A percentile compares a stretch with the other conserved stretches of the same genome.
Evolutionary conservation across 2,888 invertebrate species (phyloP).

Genomic region (Xestoiulus laeticollis): DNA sequence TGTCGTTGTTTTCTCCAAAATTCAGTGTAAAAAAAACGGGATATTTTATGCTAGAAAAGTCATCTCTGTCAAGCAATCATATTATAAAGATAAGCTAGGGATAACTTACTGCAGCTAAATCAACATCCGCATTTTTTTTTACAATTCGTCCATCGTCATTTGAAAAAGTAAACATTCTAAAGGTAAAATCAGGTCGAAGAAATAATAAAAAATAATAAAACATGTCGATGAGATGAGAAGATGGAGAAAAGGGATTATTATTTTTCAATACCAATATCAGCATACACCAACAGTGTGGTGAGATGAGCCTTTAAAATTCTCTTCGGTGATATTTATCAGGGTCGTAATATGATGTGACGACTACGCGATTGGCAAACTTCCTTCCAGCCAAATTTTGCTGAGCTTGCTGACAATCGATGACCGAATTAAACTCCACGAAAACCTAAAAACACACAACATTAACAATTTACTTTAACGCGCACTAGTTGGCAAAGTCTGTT

Average conservation of each 20-base stretch:
- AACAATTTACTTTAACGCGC: no score
- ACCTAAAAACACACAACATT: no score
- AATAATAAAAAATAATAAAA: slow-evolving; percentile 35
- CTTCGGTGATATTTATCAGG: slow-evolving; percentile 97
- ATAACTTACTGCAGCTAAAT: background rate
- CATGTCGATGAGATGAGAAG: no score
- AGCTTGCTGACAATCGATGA: slow-evolving; percentile 96
- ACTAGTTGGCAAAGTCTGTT: no score
- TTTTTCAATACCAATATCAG: background rate
- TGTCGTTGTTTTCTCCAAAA: no score
- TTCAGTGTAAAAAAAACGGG: no score
- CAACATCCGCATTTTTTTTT: background rate
- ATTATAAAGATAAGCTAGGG: no score
- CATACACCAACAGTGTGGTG: background rate
- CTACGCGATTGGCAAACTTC: slow-evolving; percentile 97
- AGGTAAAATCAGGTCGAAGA: background rate
- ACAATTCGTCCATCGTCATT: background rate
- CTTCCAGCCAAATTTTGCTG: slow-evolving; percentile 97
- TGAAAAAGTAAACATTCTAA: background rate
- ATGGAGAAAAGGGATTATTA: slow-evolving; percentile 12
- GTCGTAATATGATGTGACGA: slow-evolving; percentile 98
- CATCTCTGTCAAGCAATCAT: no score
- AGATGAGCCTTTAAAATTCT: slow-evolving; percentile 78
- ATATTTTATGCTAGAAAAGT: no score
- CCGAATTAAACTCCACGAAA: slow-evolving; percentile 96